Percentiles rank a stretch among this genome's conserved stretches.
Conservation (phyloP, 2,113 vertebrate genomes). For the Riparia riparia region DNA sequence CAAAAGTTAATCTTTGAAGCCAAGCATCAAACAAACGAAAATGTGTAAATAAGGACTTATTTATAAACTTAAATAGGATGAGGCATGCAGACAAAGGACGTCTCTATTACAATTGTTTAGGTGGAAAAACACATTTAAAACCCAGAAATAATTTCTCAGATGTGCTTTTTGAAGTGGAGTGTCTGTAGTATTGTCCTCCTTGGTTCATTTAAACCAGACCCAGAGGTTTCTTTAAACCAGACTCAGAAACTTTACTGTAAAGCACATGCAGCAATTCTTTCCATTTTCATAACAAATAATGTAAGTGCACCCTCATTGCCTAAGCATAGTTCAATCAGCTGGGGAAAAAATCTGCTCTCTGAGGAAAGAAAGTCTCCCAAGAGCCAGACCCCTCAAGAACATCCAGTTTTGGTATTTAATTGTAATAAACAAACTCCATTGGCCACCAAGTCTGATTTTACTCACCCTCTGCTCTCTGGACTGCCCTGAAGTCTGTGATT, state of each 20-base stretch:
- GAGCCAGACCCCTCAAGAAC: background rate
- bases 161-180: background rate
- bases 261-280: background rate
- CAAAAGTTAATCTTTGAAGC: conserved; percentile 38
- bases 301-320: background rate
- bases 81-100: background rate
- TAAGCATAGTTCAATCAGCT: background rate
- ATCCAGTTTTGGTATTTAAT: background rate
- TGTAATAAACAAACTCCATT: background rate
- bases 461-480: conserved; percentile 77
- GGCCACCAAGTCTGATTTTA: background rate
- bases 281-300: background rate
- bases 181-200: background rate
- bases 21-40: background rate
- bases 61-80: background rate
- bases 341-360: background rate
- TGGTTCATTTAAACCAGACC: background rate
- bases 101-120: background rate
- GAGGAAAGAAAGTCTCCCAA: background rate
- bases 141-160: background rate
- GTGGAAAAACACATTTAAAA: background rate
- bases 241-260: background rate
- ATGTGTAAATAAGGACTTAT: background rate
- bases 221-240: background rate
- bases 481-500: conserved; percentile 65